Percentiles rank a stretch among this genome's conserved stretches.
phyloP scores from a whole-genome alignment of 2,797 vertebrate species.

The Hippoglossus hippoglossus region DNA sequence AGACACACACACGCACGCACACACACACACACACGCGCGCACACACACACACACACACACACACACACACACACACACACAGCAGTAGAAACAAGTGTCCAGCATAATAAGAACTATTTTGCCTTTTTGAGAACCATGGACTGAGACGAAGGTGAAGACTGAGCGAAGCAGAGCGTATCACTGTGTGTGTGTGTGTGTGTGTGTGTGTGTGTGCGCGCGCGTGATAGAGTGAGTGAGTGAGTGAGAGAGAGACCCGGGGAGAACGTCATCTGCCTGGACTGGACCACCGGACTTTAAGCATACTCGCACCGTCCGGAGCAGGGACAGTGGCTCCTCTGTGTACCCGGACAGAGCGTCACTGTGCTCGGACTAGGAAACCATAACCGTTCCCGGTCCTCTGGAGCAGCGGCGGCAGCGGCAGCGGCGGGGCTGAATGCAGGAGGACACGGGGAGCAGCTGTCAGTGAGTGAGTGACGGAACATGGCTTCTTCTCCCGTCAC shows the following conservation, averaged over 20 bases:
- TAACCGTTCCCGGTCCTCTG: slow-evolving; percentile 4
- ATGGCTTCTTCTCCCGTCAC: slow-evolving; percentile 86
- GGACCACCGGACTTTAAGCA: slow-evolving; percentile 52
- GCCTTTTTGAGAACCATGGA: too few relatives aligned
- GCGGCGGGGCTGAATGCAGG: slow-evolving; percentile 38
- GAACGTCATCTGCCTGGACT: slow-evolving; percentile 62
- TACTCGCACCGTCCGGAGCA: slow-evolving; percentile 49
- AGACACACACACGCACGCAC: too few relatives aligned
- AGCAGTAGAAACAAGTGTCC: too few relatives aligned
- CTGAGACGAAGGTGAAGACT: too few relatives aligned
- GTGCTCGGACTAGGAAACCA: slow-evolving; percentile 51
- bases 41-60: too few relatives aligned
- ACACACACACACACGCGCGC: too few relatives aligned
- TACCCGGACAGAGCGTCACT: slow-evolving; percentile 62
- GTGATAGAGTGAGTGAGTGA: neutral
- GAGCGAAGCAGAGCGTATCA: neutral
- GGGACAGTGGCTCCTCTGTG: slow-evolving; percentile 56
- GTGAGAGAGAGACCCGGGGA: neutral
- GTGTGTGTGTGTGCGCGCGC: neutral
- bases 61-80: too few relatives aligned
- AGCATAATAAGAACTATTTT: too few relatives aligned
- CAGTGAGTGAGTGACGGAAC: slow-evolving; percentile 49
- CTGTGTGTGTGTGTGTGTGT: neutral
- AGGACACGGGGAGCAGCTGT: slow-evolving; percentile 42
- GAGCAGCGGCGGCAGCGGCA: slow-evolving; percentile 12